Evolutionary conservation across 35 echinoderm and acorn worm species (phyloP).

Genomic region (Hemicentrotus pulcherrimus): DNA sequence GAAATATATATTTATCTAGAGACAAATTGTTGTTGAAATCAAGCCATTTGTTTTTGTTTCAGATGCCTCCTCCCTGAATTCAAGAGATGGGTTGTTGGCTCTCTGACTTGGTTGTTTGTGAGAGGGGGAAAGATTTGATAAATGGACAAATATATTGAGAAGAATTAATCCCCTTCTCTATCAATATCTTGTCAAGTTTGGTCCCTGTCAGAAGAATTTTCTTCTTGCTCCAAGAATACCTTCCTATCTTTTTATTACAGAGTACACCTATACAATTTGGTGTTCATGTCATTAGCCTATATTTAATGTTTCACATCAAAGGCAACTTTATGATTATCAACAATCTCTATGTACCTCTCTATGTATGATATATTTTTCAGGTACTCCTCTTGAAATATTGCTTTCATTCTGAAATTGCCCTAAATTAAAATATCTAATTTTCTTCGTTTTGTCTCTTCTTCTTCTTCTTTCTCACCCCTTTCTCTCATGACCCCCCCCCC

Average conservation of each 20-base stretch:
- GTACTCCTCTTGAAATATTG: too few relatives aligned
- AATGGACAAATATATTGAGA: not conserved
- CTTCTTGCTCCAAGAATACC: not conserved
- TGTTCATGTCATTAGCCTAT: too few relatives aligned
- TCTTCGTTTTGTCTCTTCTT: too few relatives aligned
- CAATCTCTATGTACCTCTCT: too few relatives aligned
- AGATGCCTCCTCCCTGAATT: not conserved
- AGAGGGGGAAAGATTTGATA: not conserved
- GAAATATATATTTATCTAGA: not conserved
- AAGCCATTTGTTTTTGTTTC: not conserved
- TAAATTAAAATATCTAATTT: too few relatives aligned
- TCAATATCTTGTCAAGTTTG: not conserved
- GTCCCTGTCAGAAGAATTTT: not conserved
- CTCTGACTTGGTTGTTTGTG: constrained; percentile 4
- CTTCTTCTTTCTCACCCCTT: too few relatives aligned
- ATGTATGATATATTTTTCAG: too few relatives aligned
- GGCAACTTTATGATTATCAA: too few relatives aligned
- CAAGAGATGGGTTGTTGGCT: not conserved
- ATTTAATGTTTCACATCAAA: too few relatives aligned
- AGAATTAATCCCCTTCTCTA: not conserved
- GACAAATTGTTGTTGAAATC: not conserved
- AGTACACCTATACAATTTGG: too few relatives aligned
- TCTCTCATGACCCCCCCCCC: too few relatives aligned
- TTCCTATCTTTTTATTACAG: not conserved
- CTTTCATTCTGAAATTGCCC: too few relatives aligned